Evolutionary conservation across 1,140 invertebrate genomes (phyloP).

Genomic region (Drosophila sproati): DNA sequence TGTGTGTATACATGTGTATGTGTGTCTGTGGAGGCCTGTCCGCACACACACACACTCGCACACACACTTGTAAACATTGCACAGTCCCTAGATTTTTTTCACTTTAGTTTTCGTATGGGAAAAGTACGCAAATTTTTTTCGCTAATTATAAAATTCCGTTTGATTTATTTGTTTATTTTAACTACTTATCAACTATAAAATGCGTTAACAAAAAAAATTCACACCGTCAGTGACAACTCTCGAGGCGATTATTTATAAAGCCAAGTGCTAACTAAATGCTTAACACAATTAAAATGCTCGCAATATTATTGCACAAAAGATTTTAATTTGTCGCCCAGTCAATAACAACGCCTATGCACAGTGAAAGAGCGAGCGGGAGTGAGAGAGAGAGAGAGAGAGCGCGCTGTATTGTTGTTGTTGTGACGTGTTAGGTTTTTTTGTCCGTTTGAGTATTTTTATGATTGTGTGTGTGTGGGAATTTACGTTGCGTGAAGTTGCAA

Average conservation of each 20-base stretch:
- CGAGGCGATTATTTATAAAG: constrained; percentile 44
- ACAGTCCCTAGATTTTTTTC: constrained; percentile 13
- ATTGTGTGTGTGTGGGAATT: constrained; percentile 62
- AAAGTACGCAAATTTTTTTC: constrained; percentile 19
- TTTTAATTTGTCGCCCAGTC: constrained; percentile 18
- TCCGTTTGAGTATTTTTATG: constrained; percentile 37
- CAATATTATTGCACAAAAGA: constrained; percentile 38
- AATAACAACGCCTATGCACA: constrained; percentile 21
- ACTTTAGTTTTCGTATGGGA: constrained; percentile 2
- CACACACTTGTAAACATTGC: constrained; percentile 42
- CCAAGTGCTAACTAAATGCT: constrained; percentile 51
- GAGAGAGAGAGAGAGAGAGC: constrained; percentile 6
- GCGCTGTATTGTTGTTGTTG: constrained; percentile 29
- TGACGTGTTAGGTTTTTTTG: constrained; percentile 64
- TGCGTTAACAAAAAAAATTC: constrained; percentile 26
- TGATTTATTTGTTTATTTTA: constrained; percentile 26
- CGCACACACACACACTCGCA: constrained; percentile 27
- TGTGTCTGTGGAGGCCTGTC: constrained; percentile 57
- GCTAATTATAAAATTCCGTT: constrained; percentile 39
- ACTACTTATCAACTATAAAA: constrained; percentile 15
- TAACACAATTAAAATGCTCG: constrained; percentile 35
- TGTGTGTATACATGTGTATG: background rate
- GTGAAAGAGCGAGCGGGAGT: constrained; percentile 8
- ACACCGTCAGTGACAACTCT: constrained; percentile 8
- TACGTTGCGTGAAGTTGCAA: constrained; percentile 70